Percentiles rank a stretch among this genome's conserved stretches.
Evolutionary conservation across 2,113 vertebrate genomes (phyloP).

Genomic region (Elgaria multicarinata): DNA sequence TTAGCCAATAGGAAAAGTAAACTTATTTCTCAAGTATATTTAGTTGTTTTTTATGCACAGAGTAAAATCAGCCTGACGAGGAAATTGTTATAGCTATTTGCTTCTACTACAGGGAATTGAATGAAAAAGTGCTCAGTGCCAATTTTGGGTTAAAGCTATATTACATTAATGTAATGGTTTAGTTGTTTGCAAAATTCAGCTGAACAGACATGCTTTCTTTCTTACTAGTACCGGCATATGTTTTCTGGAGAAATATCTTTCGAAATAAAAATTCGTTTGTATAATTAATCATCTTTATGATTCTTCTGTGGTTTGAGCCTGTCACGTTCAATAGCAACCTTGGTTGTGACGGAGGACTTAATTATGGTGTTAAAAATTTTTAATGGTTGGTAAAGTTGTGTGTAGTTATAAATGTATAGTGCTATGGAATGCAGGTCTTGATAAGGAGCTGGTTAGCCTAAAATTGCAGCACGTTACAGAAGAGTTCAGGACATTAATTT

Average conservation of each 20-base stretch:
- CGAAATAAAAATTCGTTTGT: constrained; percentile 64
- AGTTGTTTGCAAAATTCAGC: constrained; percentile 59
- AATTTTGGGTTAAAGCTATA: constrained; percentile 54
- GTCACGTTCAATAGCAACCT: constrained; percentile 69
- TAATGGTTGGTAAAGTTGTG: constrained; percentile 64
- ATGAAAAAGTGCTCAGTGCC: constrained; percentile 38
- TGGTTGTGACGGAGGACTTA: constrained; percentile 71
- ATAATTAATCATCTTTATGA: constrained; percentile 66
- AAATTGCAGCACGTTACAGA: constrained; percentile 41
- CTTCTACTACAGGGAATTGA: constrained; percentile 24
- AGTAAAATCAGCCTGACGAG: constrained; percentile 39
- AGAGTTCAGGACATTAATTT: constrained; percentile 32
- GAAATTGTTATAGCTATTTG: constrained; percentile 52
- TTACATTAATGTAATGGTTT: constrained; percentile 38
- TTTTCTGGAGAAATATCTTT: constrained; percentile 57
- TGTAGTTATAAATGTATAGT: constrained; percentile 67
- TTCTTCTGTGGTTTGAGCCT: constrained; percentile 68
- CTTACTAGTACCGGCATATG: constrained; percentile 50
- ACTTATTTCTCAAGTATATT: background rate
- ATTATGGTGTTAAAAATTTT: constrained; percentile 65
- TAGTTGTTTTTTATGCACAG: background rate
- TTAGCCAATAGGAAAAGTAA: constrained; percentile 14
- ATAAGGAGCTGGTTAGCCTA: constrained; percentile 53
- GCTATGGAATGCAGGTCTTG: constrained; percentile 61
- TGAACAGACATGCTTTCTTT: constrained; percentile 50